Base-by-base conservation (phyloP, 2,888 invertebrate genomes). In the Ceramica pisi region DNA sequence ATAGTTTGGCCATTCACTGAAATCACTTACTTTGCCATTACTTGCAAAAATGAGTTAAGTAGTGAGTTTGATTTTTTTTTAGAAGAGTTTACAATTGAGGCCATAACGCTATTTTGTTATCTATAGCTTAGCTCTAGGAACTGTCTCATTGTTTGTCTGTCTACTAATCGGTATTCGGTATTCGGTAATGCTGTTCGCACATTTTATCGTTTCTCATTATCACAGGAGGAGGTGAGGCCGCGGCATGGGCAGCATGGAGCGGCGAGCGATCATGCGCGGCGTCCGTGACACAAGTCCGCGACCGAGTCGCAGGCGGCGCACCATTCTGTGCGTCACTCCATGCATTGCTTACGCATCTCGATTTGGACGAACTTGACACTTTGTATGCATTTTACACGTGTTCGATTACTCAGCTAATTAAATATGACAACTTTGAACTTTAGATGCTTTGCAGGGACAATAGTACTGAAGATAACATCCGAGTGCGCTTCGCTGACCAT, bases 311-410 rank as follows among this genome's bases (percentile, higher is more conserved):
- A 90, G 91, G 62, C 46, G 90, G 89, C 71, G 94, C 96, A 21
- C 97, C 97, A 48, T 97, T 98, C 89, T 97, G 97, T n/a, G 97
- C 97, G 2, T 93, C 97, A 6, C 90, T 98, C 10, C 97, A 97
- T 86, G 98, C 97, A 0, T 90, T 97, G 64, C 94, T 98, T 14
- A 97, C 97, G 2, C 96, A 97, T 61, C 95, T 98, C n/a, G 97
- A 98, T 90, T 92, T 98, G 64, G 98, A 98, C 79, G 97, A 97
- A 0, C 90, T 94, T 62, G 80, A 87, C 59, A 68, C 90, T 82
- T 80, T 87, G 95, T 87, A 92, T 19, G 78, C 35, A 44, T 19
- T 19, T 26, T 59, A 46, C 23, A 62, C 16, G 26, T 23, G 16
- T 21, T 21, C 9, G n/a, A 51, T 9, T 21, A 59, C 2, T 48